Base-by-base conservation (phyloP, 35 echinoderm and acorn worm species). In the Apostichopus parvimensis region DNA sequence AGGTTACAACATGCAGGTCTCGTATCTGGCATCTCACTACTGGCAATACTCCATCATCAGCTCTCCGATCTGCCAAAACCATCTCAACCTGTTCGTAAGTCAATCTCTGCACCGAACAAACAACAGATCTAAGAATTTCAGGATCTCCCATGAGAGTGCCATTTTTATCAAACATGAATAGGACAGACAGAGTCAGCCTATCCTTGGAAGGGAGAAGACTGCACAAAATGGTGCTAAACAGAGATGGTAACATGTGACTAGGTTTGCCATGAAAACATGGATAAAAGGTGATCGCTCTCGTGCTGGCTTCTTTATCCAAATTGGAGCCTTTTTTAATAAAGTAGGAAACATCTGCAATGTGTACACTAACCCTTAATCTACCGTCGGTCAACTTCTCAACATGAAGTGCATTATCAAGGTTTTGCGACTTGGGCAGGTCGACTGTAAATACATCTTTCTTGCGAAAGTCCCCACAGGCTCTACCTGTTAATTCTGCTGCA, bases 241-340 rank as follows among this genome's bases (percentile, higher is more conserved):
- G 62, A 65, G 62, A 17, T 21, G 52, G 78, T 28, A 53, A 53
- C 52, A 79, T 53, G 72, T 95, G 85, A 22, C 91, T 88, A 21
- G 94, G 88, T 72, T 90, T 77, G 54, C 77, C 88, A 87, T 92
- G 91, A 62, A 24, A 55, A 8, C 77, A 20, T 13, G 93, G 92
- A 60, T 98, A 95, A 65, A 92, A 95, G 8, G 96, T 86, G 17
- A 93, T 95, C 14, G 87, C 96, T 86, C 96, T 89, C 25, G 83
- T 86, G 59, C 77, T 18, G 22, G 83, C 83, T 25, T 86, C 83
- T 55, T 86, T 21, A 53, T 80, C 78, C 18, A 80, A 12, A 80
- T 80, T 14, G 34, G n/a, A 25, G 34, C 6, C 78, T 80, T 80
- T 80, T 26, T 80, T 53, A 80, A 80, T 53, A 34, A 80, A 80